phyloP scores from a whole-genome alignment of 2,797 vertebrate genomes.

The Crotalus adamanteus region DNA sequence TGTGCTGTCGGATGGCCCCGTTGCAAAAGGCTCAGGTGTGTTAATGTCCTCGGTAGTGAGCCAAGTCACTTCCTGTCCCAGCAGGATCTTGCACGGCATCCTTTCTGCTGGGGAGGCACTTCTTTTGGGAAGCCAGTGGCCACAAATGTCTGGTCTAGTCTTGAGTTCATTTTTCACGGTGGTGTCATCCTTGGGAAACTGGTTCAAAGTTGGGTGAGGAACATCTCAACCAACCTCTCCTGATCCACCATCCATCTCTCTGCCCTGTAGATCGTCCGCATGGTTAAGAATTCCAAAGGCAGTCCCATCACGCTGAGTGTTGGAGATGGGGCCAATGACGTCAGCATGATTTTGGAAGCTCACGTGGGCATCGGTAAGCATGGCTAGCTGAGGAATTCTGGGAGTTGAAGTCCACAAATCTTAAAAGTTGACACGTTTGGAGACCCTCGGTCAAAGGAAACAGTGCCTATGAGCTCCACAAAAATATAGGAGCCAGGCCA shows the following conservation, averaged over 20 bases:
- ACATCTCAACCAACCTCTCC: background rate
- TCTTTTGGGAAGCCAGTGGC: background rate
- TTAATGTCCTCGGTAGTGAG: background rate
- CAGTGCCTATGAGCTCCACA: background rate
- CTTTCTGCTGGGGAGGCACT: no score
- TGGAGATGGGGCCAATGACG: conserved; percentile 96
- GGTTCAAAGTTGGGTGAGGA: background rate
- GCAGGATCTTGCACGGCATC: no score
- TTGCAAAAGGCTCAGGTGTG: conserved; percentile 94
- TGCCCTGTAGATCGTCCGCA: conserved; percentile 86
- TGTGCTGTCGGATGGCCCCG: conserved; percentile 97
- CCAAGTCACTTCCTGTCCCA: background rate
- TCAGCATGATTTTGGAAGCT: conserved; percentile 98
- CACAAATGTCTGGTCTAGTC: background rate
- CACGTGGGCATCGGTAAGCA: conserved; percentile 97
- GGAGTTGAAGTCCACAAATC: background rate
- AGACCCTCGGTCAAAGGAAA: background rate
- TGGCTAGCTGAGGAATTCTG: background rate
- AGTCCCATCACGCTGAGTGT: conserved; percentile 91
- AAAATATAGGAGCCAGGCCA: background rate
- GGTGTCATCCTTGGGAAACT: accelerated
- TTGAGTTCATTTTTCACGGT: background rate
- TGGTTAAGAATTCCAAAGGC: conserved; percentile 97
- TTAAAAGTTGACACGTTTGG: background rate
- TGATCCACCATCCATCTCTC: background rate